Conservation (phyloP, 1,140 invertebrate species). For the Heterodera carotae region DNA sequence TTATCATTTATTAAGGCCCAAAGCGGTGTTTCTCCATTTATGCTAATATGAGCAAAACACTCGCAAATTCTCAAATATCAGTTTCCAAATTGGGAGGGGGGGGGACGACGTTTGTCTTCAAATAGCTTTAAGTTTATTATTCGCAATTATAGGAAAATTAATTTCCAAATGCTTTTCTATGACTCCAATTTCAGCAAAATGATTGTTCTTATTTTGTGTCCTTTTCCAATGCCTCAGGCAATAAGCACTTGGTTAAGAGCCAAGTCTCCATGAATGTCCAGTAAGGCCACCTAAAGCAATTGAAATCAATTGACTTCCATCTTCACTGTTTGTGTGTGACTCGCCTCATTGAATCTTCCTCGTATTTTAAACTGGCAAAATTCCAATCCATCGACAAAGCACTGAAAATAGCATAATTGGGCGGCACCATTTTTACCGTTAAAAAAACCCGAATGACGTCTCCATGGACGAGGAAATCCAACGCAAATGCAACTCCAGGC, state of each 20-base stretch:
- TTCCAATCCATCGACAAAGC: conserved; percentile 33
- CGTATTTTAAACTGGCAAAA: conserved; percentile 21
- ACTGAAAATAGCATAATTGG: conserved; percentile 24
- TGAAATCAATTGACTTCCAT: background rate
- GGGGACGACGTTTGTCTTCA: no score
- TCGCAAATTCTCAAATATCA: no score
- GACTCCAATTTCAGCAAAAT: no score
- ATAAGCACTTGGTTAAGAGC: conserved; percentile 32
- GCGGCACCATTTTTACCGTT: background rate
- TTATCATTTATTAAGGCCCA: no score
- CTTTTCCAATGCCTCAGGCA: conserved; percentile 22
- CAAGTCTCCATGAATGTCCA: conserved; percentile 32
- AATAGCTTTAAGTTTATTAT: no score
- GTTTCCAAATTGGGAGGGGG: no score
- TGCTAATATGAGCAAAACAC: no score
- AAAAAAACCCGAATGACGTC: conserved; percentile 16
- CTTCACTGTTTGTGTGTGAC: no score
- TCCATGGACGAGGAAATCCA: conserved; percentile 32
- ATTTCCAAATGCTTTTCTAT: no score
- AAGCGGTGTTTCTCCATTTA: no score
- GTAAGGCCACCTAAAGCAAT: conserved; percentile 14
- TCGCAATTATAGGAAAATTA: no score
- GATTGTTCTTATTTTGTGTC: background rate
- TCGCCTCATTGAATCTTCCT: background rate
- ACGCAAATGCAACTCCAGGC: conserved; percentile 26